Base-by-base conservation (phyloP, 2,113 vertebrate species). In the Nerophis ophidion region DNA sequence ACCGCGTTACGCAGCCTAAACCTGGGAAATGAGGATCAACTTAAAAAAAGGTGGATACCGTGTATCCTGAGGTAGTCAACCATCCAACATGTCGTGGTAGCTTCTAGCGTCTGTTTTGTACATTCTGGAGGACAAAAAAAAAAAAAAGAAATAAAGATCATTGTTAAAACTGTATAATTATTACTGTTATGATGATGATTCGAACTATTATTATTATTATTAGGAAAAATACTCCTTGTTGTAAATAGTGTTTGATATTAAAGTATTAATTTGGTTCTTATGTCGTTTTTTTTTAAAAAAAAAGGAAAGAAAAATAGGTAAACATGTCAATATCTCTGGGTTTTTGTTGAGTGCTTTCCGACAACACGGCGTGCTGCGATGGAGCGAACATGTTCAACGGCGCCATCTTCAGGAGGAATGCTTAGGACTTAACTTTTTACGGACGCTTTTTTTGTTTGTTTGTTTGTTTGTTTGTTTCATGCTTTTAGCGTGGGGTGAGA, bases 221-320 rank as follows among this genome's bases (percentile, higher is more conserved):
- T 49, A 49, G 89, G 87, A 90, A 26, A 26, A 26, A 90, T 90
- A 91, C 72, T 74, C 93, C 91, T 87, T 95, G 94, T 94, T 99
- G 97, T 99, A 99, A 92, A 99, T 99, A 98, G 91, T 99, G 94
- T 99, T 99, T 98, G 95, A 98, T 99, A 99, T 96, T 95, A 97
- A 98, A 96, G 90, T 96, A 96, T 98, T 98, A 90, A 99, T 97
- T 99, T 95, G 93, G 94, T 97, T 98, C 92, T 92, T 95, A 94
- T 92, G 93, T 95, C 92, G 98, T 99, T 97, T 96, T 90, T 94
- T 95, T 87, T 96, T 86, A 78, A 84, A 96, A 89, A 96, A 87
- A 74, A 84, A 26, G 19, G 54, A 56, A 42, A 11, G 12, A 56
- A 56, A 56, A 56, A 48, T 44, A 46, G 85, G 26, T 26, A 26